phyloP scores from a whole-genome alignment of 2,113 vertebrate genomes.

The Cyanocitta stelleri region DNA sequence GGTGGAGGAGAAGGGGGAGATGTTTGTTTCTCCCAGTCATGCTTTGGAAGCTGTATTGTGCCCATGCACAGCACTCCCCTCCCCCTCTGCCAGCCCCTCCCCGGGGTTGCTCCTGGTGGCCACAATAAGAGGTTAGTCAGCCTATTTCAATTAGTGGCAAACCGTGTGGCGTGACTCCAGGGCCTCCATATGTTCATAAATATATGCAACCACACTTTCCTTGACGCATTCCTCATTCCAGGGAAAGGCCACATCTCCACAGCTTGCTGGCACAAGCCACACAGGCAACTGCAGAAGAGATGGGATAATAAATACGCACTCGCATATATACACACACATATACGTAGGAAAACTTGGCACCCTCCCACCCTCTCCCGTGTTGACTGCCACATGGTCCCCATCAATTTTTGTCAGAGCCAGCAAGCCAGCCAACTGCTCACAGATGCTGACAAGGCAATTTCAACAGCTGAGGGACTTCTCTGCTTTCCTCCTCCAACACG shows the following conservation, averaged over 20 bases:
- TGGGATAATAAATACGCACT: constrained; percentile 44
- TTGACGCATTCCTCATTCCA: constrained; percentile 54
- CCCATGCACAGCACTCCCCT: neutral
- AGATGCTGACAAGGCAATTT: constrained; percentile 57
- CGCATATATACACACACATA: constrained; percentile 5
- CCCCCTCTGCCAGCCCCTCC: neutral
- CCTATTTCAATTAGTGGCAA: constrained; percentile 62
- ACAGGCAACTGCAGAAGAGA: constrained; percentile 32
- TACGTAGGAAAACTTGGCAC: constrained; percentile 32
- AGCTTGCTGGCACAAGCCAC: constrained; percentile 44
- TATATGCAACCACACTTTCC: constrained; percentile 42
- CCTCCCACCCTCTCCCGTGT: constrained; percentile 40
- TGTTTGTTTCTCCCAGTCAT: neutral
- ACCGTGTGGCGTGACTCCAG: constrained; percentile 28
- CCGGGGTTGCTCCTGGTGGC: constrained; percentile 4
- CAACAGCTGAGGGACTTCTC: constrained; percentile 34
- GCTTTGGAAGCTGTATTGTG: neutral
- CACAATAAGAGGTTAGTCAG: constrained; percentile 50
- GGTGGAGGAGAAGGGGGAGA: neutral
- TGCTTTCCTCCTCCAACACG: neutral
- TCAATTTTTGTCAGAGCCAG: constrained; percentile 58
- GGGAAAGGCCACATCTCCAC: constrained; percentile 52
- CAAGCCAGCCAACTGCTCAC: neutral
- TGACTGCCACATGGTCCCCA: constrained; percentile 58
- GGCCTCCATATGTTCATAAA: constrained; percentile 28